Evolutionary conservation across 2,113 vertebrate species (phyloP).

Genomic region (Phyllostomus discolor): DNA sequence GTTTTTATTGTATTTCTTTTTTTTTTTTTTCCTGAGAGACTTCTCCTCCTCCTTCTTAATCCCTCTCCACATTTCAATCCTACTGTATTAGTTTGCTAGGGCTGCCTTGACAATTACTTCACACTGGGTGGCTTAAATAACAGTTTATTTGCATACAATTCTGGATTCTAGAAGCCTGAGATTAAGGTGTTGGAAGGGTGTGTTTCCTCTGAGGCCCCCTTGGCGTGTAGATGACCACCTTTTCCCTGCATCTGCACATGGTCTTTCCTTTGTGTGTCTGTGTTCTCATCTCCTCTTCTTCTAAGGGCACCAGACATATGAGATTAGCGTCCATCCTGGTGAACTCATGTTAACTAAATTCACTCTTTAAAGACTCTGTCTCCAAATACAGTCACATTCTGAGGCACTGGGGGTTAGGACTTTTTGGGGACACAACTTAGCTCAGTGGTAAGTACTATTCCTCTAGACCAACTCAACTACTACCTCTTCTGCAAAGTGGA

Average conservation of each 20-base stretch:
- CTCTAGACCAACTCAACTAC: not conserved
- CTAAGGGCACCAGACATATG: not conserved
- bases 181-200: not conserved
- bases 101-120: not conserved
- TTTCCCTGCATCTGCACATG: not conserved
- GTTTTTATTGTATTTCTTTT: not conserved
- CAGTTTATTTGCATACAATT: not conserved
- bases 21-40: not conserved
- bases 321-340: not conserved
- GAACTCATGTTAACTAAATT: not conserved
- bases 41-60: not conserved
- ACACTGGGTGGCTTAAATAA: not conserved
- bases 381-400: not conserved
- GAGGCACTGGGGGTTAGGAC: not conserved
- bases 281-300: not conserved
- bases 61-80: not conserved
- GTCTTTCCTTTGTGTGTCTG: not conserved
- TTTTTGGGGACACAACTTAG: not conserved
- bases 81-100: not conserved
- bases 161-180: not conserved
- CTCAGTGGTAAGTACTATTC: not conserved
- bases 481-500: not conserved
- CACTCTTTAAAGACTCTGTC: not conserved
- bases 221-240: not conserved
- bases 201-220: not conserved